phyloP scores from a whole-genome alignment of 2,113 vertebrate species.

The Isurus oxyrinchus region DNA sequence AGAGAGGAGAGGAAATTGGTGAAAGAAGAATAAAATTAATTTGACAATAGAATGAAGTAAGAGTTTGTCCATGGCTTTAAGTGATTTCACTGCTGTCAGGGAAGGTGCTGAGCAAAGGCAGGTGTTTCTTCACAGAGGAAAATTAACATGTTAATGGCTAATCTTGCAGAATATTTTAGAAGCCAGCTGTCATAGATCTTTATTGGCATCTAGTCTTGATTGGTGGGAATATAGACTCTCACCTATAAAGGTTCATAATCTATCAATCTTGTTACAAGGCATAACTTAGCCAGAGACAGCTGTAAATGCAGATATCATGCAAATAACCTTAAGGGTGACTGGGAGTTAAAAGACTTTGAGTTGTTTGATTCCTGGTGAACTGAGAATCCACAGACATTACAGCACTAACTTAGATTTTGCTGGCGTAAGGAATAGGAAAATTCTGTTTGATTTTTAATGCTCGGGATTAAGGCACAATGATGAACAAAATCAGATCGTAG shows the following conservation, averaged over 20 bases:
- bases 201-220: not conserved
- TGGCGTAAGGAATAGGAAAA: not conserved
- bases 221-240: not conserved
- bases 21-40: not conserved
- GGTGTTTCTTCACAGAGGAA: not conserved
- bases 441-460: not conserved
- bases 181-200: not conserved
- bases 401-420: not conserved
- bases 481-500: not conserved
- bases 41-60: not conserved
- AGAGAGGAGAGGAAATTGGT: not conserved
- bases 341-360: not conserved
- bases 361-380: not conserved
- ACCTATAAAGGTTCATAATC: not conserved
- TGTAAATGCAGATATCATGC: not conserved
- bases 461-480: too few species aligned
- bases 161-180: not conserved
- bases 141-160: not conserved
- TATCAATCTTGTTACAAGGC: not conserved
- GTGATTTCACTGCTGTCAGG: not conserved
- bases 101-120: not conserved
- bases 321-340: not conserved
- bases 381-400: not conserved
- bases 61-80: not conserved
- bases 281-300: not conserved